Base-by-base conservation (phyloP, 2,797 vertebrate genomes). In the Enoplosus armatus region DNA sequence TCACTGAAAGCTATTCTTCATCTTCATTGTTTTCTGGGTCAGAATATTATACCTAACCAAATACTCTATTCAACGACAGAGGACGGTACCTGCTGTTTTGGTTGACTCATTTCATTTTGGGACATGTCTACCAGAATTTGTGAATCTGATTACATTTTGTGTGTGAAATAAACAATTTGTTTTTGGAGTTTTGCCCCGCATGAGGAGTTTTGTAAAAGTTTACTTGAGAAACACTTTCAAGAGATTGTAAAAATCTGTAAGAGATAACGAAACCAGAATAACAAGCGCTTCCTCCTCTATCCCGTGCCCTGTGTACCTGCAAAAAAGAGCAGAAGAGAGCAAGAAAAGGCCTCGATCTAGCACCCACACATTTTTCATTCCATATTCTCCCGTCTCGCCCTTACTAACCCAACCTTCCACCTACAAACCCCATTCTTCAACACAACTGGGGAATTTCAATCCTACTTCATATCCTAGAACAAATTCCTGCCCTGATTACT, bases 401-500 rank as follows among this genome's bases (percentile, higher is more conserved):
- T 85, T 58, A 65, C 75, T 79, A 80, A 84, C 85, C 79, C 85
- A 63, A 47, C 71, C 85, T 75, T 90, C 75, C 74, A 88, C 86
- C 86, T 75, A 77, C 62, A 88, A 86, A 83, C 65, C 85, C 75
- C 65, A 78, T 83, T 90, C 82, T 90, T 83, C 80, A 79, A 86
- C 74, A 85, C 78, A 91, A 86, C 87, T 85, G 55, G 86, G 88
- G 91, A 93, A 94, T 94, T 94, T 92, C 90, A 92, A 91, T 86
- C 80, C 84, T 85, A 87, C 88, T 92, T 90, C 88, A 93, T 90
- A 94, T 93, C 89, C 88, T 86, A 82, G 85, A 91, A 95, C 90
- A 94, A 94, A 94, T 91, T 92, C 95, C 90, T 93, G 90, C 90
- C 94, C 95, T 96, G 95, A 97, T 97, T 97, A 97, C 96, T 96